phyloP scores from a whole-genome alignment of 2,797 vertebrate genomes.

The Varecia variegata region DNA sequence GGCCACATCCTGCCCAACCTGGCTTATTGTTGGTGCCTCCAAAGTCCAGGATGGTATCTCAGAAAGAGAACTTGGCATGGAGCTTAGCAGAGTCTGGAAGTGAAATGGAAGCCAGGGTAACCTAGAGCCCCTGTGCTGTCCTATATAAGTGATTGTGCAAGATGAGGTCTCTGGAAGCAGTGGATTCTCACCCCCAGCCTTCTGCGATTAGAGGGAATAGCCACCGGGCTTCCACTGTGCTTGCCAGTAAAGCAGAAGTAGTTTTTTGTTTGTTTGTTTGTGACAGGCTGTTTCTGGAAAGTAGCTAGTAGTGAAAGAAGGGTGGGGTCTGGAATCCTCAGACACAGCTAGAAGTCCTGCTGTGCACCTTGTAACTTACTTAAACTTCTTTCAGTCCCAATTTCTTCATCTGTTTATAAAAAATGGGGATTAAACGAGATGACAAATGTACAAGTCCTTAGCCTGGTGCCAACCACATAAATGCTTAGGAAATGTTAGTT shows the following conservation, averaged over 20 bases:
- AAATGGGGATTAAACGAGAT: constrained; percentile 7
- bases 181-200: background rate
- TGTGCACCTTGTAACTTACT: background rate
- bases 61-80: background rate
- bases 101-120: background rate
- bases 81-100: background rate
- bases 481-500: constrained; percentile 53
- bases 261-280: background rate
- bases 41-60: background rate
- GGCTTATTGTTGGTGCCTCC: background rate
- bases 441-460: background rate
- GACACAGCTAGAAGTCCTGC: background rate
- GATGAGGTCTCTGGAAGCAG: background rate
- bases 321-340: background rate
- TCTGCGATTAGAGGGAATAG: background rate
- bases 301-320: background rate
- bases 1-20: constrained; percentile 5
- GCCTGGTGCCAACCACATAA: background rate
- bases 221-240: background rate
- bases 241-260: background rate
- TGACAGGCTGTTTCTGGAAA: background rate
- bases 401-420: constrained; percentile 22
- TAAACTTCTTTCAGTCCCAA: background rate
- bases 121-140: background rate
- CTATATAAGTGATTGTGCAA: background rate